These are phyloP conservation scores for Busseola fusca DNA, from an alignment of 2,888 invertebrate species.

Conservation along the genomic window DNA sequence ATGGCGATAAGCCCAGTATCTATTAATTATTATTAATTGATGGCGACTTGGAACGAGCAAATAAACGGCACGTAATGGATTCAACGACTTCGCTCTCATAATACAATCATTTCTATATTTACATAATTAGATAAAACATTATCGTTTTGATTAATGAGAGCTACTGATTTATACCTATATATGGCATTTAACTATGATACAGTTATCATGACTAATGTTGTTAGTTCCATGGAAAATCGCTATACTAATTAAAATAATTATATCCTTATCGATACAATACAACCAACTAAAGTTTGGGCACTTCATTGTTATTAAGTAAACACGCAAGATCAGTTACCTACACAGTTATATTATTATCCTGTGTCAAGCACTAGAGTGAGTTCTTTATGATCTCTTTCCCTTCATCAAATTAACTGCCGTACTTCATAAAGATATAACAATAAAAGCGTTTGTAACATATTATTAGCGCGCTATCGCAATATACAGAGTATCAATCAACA, in stretches of 20 bases:
- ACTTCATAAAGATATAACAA: conserved; percentile 39
- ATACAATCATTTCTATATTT: conserved; percentile 11
- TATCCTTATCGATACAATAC: background rate
- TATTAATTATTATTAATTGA: conserved; percentile 28
- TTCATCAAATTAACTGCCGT: conserved; percentile 25
- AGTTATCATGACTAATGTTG: background rate
- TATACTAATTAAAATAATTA: background rate
- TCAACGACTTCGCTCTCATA: conserved; percentile 17
- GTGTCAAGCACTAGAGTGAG: background rate
- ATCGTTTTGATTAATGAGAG: conserved; percentile 1
- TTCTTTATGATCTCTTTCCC: background rate
- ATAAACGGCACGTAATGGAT: conserved; percentile 11
- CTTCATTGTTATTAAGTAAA: background rate
- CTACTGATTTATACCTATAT: background rate
- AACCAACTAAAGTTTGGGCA: background rate
- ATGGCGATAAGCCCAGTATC: background rate
- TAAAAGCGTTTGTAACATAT: conserved; percentile 29
- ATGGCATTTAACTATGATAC: background rate
- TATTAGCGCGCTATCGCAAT: conserved; percentile 37
- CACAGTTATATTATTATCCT: background rate
- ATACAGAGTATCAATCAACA: conserved; percentile 46
- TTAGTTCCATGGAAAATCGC: background rate
- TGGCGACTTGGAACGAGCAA: conserved; percentile 6
- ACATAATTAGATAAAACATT: conserved; percentile 12
- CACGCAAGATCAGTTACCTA: background rate